Base-by-base conservation (phyloP, 2,888 invertebrate species). In the Eremobia ochroleuca region DNA sequence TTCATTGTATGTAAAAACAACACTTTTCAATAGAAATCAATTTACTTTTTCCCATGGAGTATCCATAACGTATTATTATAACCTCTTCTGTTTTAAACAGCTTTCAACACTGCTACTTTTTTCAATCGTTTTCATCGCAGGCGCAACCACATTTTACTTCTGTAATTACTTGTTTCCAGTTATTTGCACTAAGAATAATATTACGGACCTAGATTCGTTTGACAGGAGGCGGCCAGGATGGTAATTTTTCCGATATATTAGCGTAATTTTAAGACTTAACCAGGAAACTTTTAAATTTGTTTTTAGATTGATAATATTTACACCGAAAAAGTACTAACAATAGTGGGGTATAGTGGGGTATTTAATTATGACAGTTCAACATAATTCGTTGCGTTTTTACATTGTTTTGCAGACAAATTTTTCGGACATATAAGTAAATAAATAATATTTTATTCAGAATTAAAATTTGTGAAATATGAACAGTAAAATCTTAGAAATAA, bases 81-180 rank as follows among this genome's bases (percentile, higher is more conserved):
- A n/a, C 25, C 37, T 58, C 67, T 81, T 77, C 79, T 79, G 62
- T 77, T 79, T 75, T 77, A 86, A 81, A 79, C 66, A 64, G 58
- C 75, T 86, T 84, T 84, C 84, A 81, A 79, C 77, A 66, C 75
- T 67, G 65, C 52, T 43, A 66, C 13, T 58, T 76, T 85, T 87
- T 83, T 81, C 66, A 59, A 65, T 72, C 68, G 52, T 74, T 78
- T 83, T 76, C 76, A 79, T 77, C 72, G 75, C 62, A 25, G 13
- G 4, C n/a, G n/a, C 65, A 79, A 79, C 76, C 64, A 79, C 46
- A 11, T 79, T 82, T 79, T 75, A 87, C 64, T 66, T 73, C 62
- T 81, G 68, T 83, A 79, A 86, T 87, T 87, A 88, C 77, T 73
- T 75, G 69, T 59, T 85, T 77, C 79, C 65, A 77, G 66, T 86